Evolutionary conservation across 2,888 invertebrate species (phyloP).

Genomic region (Bombylius major): DNA sequence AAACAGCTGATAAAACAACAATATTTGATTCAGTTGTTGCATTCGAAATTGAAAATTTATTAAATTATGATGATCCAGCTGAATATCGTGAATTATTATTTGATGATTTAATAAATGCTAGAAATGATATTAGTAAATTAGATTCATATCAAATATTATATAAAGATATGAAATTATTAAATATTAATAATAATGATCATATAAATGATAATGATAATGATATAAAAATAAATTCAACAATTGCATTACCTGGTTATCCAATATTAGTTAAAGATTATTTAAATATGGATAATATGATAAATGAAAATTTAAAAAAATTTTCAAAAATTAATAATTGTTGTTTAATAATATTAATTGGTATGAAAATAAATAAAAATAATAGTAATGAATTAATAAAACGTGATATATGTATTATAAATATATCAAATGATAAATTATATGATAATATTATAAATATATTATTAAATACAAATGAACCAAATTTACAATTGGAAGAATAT

Average conservation of each 20-base stretch:
- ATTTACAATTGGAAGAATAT: constrained; percentile 32
- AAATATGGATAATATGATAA: constrained; percentile 26
- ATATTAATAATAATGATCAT: neutral
- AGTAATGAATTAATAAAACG: constrained; percentile 33
- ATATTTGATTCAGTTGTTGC: constrained; percentile 49
- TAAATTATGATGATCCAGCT: constrained; percentile 31
- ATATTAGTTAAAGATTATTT: constrained; percentile 27
- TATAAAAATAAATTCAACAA: constrained; percentile 28
- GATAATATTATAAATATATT: constrained; percentile 21
- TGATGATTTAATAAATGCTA: constrained; percentile 45
- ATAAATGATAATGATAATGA: neutral
- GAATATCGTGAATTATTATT: constrained; percentile 37
- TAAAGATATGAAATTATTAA: constrained; percentile 57
- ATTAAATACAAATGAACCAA: constrained; percentile 14
- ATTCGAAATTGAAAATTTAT: constrained; percentile 42
- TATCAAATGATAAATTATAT: constrained; percentile 21
- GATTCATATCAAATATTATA: constrained; percentile 52
- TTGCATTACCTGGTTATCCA: constrained; percentile 42
- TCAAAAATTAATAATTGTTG: constrained; percentile 34
- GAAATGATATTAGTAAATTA: constrained; percentile 53
- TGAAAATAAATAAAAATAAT: constrained; percentile 39
- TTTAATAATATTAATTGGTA: constrained; percentile 48
- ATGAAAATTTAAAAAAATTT: constrained; percentile 40
- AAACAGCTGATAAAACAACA: constrained; percentile 52
- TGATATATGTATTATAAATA: constrained; percentile 45